Evolutionary conservation across 2,113 vertebrate species (phyloP), one percentile per base, ranked within the genome.

Genomic region (Dicerorhinus sumatrensis): DNA sequence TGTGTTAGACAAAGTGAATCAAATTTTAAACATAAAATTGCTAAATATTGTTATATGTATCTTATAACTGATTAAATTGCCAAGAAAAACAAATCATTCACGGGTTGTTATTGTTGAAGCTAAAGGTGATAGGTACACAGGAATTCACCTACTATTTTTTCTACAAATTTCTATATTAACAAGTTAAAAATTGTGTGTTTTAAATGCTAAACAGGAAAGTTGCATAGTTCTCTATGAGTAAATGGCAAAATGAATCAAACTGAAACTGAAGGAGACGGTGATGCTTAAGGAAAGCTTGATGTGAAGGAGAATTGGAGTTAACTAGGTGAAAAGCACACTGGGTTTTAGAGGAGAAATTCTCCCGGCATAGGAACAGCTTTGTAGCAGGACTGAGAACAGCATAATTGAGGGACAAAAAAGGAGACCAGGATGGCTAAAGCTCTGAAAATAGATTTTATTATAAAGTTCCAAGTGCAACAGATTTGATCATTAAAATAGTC

Each of bases 401-500:
- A 62, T n/a, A 67, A 85, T 5, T 31, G 42, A 92, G 48, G 67
- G 58, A 76, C 60, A 18, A 16, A 46, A 42, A 86, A 31, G 42
- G 20, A 75, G 29, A 21, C 18, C 20, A 48, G 36, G 39, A 81
- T 69, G 67, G 85, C 58, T 20, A 39, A n/a, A 56, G 25, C 21
- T 96, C 58, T 75, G 31, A 86, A 86, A 86, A 48, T 31, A 80
- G 48, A 84, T 39, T 89, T 92, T 93, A 48, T 92, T 79, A 65
- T 60, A 76, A 93, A 63, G 60, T n/a, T 36, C 42, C 51, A 54
- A 81, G 76, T 70, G 70, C 46, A 56, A 82, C 69, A 81, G 46
- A 90, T 56, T 86, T 89, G 58, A 48, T 77, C 67, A 65, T 67
- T 92, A 65, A 92, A 94, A 97, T 20, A 76, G 56, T 69, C 31